These are phyloP conservation scores for Anthophora plumipes DNA, from an alignment of 2,888 invertebrate species.

Conservation along the genomic window DNA sequence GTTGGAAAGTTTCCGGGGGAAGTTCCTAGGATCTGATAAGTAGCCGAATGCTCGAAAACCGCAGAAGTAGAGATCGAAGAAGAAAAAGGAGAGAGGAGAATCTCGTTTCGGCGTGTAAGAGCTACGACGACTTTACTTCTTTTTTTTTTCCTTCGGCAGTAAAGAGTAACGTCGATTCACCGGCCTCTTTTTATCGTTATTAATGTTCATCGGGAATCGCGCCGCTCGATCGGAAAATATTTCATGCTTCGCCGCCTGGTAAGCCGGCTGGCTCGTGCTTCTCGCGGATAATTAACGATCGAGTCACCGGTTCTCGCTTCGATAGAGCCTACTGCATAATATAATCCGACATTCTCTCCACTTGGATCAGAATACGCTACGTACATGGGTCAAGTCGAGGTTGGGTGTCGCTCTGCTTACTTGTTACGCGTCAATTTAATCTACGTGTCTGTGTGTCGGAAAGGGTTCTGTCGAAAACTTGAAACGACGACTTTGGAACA, in stretches of 20 bases:
- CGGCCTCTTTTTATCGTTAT: slow-evolving; percentile 29
- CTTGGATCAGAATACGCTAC: background rate
- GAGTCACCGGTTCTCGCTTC: background rate
- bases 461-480: too few species aligned
- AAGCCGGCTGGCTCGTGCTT: slow-evolving; percentile 2
- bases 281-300: slow-evolving; percentile 21
- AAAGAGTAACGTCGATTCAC: slow-evolving; percentile 20
- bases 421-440: background rate
- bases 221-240: slow-evolving; percentile 26
- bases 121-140: slow-evolving; percentile 12
- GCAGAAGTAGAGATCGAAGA: too few species aligned
- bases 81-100: slow-evolving; percentile 30
- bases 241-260: slow-evolving; percentile 3
- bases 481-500: too few species aligned
- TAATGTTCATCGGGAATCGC: slow-evolving; percentile 26
- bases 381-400: background rate
- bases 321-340: background rate
- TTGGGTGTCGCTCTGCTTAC: background rate
- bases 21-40: slow-evolving; percentile 49
- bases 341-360: background rate
- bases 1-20: slow-evolving; percentile 42
- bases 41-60: slow-evolving; percentile 58
- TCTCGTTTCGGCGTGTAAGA: slow-evolving; percentile 29
- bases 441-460: too few species aligned
- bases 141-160: slow-evolving; percentile 11